Conservation (phyloP, 2,113 vertebrate species). For the Nematolebias whitei region DNA sequence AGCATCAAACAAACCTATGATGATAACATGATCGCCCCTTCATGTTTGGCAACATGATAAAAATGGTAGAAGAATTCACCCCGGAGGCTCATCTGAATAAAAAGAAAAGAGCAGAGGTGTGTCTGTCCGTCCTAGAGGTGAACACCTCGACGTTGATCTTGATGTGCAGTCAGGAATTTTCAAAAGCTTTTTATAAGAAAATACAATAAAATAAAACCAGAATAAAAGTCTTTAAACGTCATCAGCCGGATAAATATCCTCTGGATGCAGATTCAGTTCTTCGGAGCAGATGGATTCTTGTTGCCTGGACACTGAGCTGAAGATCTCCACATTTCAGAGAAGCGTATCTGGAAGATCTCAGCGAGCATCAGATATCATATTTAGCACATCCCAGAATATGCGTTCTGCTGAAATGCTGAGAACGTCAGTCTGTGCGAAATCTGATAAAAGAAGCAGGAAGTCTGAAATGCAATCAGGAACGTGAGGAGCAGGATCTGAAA, state of each 20-base stretch:
- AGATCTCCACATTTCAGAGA: neutral
- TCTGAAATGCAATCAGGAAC: slow-evolving; percentile 20
- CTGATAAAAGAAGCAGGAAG: slow-evolving; percentile 3
- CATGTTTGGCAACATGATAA: too few relatives aligned
- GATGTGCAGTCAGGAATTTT: neutral
- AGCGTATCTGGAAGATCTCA: neutral
- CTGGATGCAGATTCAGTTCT: neutral
- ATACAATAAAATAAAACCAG: too few relatives aligned
- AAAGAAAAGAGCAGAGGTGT: too few relatives aligned
- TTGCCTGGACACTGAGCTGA: neutral
- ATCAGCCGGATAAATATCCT: too few relatives aligned
- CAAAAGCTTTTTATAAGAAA: neutral
- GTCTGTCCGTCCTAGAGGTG: too few relatives aligned
- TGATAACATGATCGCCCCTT: too few relatives aligned
- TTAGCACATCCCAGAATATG: slow-evolving; percentile 3
- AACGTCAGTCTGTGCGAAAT: slow-evolving; percentile 5
- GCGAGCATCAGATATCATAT: neutral
- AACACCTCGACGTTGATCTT: neutral
- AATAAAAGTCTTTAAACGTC: neutral
- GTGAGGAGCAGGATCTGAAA: slow-evolving; percentile 20
- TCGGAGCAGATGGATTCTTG: neutral
- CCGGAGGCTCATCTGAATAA: too few relatives aligned
- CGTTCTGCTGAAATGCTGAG: neutral
- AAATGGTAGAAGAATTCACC: too few relatives aligned
- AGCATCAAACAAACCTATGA: too few relatives aligned